Base-by-base conservation (phyloP, 1,140 invertebrate species). In the Plectrocnemia conspersa region DNA sequence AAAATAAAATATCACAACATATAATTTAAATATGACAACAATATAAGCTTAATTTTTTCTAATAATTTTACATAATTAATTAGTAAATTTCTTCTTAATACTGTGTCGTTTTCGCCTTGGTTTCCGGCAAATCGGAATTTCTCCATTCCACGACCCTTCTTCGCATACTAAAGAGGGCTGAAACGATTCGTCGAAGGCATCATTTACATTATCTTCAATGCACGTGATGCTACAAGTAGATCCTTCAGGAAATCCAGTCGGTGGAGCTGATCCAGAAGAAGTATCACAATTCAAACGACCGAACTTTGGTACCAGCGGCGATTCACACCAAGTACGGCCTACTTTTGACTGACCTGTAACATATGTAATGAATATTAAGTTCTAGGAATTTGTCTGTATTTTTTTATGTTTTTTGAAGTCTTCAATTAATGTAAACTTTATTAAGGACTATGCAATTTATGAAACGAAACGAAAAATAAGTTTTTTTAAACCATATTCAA, bases 251-350 rank as follows among this genome's bases (percentile, higher is more conserved):
- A 50, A 13, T 13, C 47, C 47, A 2, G 9, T 18, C 2, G 47
- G n/a, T 15, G 47, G 47, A 38, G 47, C 33, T 33, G 36, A 19
- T 13, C 22, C 35, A 2, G 18, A 5, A 23, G 15, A 24, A 4
- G 47, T 38, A n/a, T 50, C 32, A 15, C 47, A 50, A 23, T 50
- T 32, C 13, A 50, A 50, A 19, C 21, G 13, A 6, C 33, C 32
- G 19, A 10, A 23, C n/a, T 38, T 13, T 2, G 47, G 47, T 24
- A 5, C n/a, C 11, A 9, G 19, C 1, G 47, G 47, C 15, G 42
- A 25, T 24, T 50, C 33, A 38, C 47, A 50, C 47, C 47, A 50
- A 13, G 47, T 19, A 38, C 38, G 3, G 11, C 18, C 38, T 7
- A 29, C 19, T 38, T 38, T 35, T 23, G 7, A 13, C 25, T 9